These are phyloP conservation scores for Ctenodactylus gundi DNA, from an alignment of 2,113 vertebrate species.

Conservation along the genomic window DNA sequence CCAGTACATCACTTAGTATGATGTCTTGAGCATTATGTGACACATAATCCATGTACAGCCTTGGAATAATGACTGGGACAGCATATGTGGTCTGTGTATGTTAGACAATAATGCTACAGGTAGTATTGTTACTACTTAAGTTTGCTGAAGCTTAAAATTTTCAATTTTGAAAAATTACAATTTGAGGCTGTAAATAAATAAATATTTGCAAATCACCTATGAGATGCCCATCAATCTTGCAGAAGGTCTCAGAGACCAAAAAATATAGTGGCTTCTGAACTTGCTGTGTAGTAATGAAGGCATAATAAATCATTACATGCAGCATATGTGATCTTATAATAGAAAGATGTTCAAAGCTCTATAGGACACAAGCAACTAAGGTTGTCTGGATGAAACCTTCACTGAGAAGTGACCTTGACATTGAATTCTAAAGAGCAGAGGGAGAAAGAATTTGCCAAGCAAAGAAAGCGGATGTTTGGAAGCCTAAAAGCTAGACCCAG, in stretches of 20 bases:
- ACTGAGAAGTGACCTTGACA: neutral
- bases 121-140: neutral
- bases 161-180: neutral
- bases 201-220: neutral
- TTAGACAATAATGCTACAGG: neutral
- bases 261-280: neutral
- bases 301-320: neutral
- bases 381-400: neutral
- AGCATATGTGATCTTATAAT: fast-evolving
- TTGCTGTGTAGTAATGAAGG: neutral
- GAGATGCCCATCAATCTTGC: neutral
- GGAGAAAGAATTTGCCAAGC: neutral
- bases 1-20: neutral
- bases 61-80: neutral
- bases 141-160: neutral
- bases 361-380: neutral
- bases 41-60: neutral
- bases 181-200: neutral
- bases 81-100: neutral
- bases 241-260: neutral
- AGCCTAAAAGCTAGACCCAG: neutral
- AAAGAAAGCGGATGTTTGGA: neutral
- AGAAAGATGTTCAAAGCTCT: neutral
- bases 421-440: neutral
- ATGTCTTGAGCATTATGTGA: neutral